A percentile compares a stretch with the other conserved stretches of the same genome.
These are phyloP conservation scores for Pantala flavescens DNA, from an alignment of 1,140 invertebrate genomes.

Conservation along the genomic window DNA sequence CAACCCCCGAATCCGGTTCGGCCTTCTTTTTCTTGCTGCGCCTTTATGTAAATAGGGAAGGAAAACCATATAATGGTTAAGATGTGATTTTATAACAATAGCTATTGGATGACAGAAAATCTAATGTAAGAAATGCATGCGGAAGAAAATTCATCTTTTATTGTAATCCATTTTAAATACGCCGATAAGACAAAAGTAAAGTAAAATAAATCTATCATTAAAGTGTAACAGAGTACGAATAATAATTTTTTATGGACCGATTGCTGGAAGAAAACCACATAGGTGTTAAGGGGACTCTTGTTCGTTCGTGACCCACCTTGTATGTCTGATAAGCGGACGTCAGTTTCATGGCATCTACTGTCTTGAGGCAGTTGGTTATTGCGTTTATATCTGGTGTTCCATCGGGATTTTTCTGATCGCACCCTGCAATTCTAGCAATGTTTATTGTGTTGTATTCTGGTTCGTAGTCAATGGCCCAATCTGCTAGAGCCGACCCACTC, in stretches of 20 bases:
- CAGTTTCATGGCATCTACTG: slow-evolving; percentile 2
- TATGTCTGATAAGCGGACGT: background rate
- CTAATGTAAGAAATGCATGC: background rate
- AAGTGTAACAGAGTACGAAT: no score
- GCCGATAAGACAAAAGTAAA: background rate
- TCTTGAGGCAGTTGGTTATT: background rate
- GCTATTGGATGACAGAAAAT: background rate
- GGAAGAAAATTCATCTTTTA: background rate
- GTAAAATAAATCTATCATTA: background rate
- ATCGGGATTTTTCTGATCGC: slow-evolving; percentile 15
- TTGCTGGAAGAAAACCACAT: no score
- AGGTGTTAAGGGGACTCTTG: no score
- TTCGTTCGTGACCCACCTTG: background rate
- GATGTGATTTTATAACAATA: background rate
- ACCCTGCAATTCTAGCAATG: slow-evolving; percentile 30
- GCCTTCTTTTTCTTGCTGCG: background rate
- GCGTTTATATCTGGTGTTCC: background rate
- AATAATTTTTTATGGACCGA: background rate
- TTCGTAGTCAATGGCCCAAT: slow-evolving; percentile 31
- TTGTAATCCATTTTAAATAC: background rate
- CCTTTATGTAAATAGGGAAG: background rate
- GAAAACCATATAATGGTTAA: no score
- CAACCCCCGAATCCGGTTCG: background rate
- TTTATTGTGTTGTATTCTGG: slow-evolving; percentile 28
- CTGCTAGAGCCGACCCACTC: slow-evolving; percentile 30